A percentile compares a stretch with the other conserved stretches of the same genome.
phyloP scores from a whole-genome alignment of 1,140 invertebrate species.

The Drosophila oshimai region DNA sequence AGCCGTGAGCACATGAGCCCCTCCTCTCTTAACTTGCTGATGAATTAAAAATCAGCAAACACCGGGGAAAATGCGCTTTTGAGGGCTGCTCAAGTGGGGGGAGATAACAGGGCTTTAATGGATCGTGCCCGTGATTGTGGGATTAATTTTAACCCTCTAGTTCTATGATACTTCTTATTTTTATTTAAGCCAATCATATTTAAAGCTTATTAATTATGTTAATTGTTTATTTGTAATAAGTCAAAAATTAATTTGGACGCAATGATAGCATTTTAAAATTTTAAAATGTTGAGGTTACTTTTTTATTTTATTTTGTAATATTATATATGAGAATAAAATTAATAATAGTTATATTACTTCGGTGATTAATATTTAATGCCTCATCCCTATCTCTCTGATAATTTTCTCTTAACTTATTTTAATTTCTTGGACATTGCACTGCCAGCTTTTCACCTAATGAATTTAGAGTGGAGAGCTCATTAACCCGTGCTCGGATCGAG shows the following conservation, averaged over 20 bases:
- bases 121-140: slow-evolving; percentile 33
- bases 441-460: slow-evolving; percentile 32
- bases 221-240: too few relatives aligned
- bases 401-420: neutral
- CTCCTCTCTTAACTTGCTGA: slow-evolving; percentile 34
- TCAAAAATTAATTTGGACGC: too few relatives aligned
- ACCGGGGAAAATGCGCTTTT: slow-evolving; percentile 29
- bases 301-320: too few relatives aligned
- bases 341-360: too few relatives aligned
- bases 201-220: neutral
- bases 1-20: slow-evolving; percentile 3
- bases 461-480: slow-evolving; percentile 23
- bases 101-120: slow-evolving; percentile 30
- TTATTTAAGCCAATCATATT: too few relatives aligned
- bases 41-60: slow-evolving; percentile 71
- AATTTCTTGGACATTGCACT: neutral
- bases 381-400: neutral
- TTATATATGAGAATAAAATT: too few relatives aligned
- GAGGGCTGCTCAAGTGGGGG: neutral
- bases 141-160: slow-evolving; percentile 20
- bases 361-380: neutral
- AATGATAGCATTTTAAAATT: too few relatives aligned
- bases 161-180: neutral
- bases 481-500: slow-evolving; percentile 1
- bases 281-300: too few relatives aligned